phyloP scores from a whole-genome alignment of 2,113 vertebrate genomes.

The Bubo blakistoni region DNA sequence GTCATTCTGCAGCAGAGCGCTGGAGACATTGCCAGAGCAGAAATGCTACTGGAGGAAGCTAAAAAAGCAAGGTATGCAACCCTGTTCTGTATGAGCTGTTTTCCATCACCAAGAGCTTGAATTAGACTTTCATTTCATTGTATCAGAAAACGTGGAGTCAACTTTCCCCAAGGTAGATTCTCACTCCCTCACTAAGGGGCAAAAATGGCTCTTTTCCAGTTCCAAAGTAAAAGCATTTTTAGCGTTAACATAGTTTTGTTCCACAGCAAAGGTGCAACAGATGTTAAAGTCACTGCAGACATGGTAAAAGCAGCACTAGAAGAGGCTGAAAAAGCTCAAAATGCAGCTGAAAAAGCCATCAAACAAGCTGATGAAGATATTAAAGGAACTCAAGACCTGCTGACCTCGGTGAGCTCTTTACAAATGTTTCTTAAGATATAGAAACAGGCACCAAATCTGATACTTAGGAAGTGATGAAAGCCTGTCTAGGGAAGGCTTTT shows the following conservation, averaged over 20 bases:
- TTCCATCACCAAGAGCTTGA: neutral
- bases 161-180: neutral
- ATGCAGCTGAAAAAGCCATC: slow-evolving; percentile 84
- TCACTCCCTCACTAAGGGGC: neutral
- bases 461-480: neutral
- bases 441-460: neutral
- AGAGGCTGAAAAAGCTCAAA: slow-evolving; percentile 88
- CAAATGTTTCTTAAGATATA: neutral
- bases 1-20: slow-evolving; percentile 88
- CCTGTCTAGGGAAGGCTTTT: neutral
- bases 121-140: neutral
- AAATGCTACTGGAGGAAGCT: slow-evolving; percentile 86
- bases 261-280: slow-evolving; percentile 83
- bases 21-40: slow-evolving; percentile 86
- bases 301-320: slow-evolving; percentile 86
- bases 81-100: neutral
- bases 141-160: neutral
- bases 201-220: neutral
- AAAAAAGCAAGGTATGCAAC: slow-evolving; percentile 82
- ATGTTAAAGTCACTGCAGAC: slow-evolving; percentile 84
- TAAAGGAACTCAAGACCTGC: slow-evolving; percentile 84
- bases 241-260: neutral
- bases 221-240: neutral
- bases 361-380: slow-evolving; percentile 88
- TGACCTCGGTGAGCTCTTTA: slow-evolving; percentile 81